Base-by-base conservation (phyloP, 2,797 vertebrate genomes). In the Atherinosoma microstoma region DNA sequence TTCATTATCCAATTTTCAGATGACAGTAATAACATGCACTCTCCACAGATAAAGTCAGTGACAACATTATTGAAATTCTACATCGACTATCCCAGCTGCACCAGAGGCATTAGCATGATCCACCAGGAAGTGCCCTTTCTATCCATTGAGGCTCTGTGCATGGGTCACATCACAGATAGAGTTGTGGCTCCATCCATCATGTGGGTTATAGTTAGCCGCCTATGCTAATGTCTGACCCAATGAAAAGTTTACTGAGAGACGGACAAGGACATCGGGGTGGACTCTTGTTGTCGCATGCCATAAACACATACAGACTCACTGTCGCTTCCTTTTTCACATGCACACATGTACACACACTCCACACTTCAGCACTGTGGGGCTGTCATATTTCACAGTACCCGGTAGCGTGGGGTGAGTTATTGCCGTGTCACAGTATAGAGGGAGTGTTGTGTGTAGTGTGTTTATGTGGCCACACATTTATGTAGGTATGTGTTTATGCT, bases 211-310 rank as follows among this genome's bases (percentile, higher is more conserved):
- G 92, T 93, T 93, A 93, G 87, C 87, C 70, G 87, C 87, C 91
- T 93, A 92, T 88, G 92, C 90, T 93, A 93, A 94, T 94, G 90
- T 87, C 87, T 92, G 88, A 89, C 89, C 91, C 89, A 88, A 89
- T 90, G 88, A 91, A 92, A 93, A 93, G 93, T 94, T 93, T 93
- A 93, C 91, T 83, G 89, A 92, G 90, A 92, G 93, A 93, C 64
- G 83, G 93, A 94, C 94, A 95, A 95, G 94, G 94, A 95, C 94
- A 93, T 89, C 74, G 88, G 82, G 91, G 89, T 89, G 91, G 91
- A 91, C 88, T 88, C 85, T 87, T 91, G 89, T 91, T 87, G 83
- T 89, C 51, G 56, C 69, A 66, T 69, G 80, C 87, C 88, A 58
- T 92, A 91, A 91, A 90, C 85, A 87, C 73, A 76, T 67, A 78